Base-by-base conservation (phyloP, 1,140 invertebrate genomes). In the Drosophila miranda region DNA sequence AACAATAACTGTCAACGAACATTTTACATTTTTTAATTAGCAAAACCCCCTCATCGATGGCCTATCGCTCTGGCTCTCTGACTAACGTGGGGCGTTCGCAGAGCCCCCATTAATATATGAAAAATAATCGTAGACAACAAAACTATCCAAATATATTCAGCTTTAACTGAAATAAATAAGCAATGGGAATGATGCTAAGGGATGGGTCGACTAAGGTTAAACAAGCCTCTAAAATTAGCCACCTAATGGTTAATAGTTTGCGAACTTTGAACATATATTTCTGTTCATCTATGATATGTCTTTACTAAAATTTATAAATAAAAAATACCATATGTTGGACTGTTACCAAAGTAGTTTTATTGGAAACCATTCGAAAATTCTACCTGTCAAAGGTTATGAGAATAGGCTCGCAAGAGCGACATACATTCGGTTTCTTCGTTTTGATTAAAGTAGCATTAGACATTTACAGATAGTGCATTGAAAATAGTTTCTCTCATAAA, bases 1-100 rank as follows among this genome's bases (percentile, higher is more conserved):
- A 87, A 81, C 81, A 62, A 86, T 86, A 86, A 87, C 81, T 86
- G 81, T 86, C 81, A 86, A 70, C 57, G 60, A 68, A 71, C 77
- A 77, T 87, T 86, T 86, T 86, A 71, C 77, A 77, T 87, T 86
- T 86, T 86, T 86, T 86, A 86, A 86, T 86, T 86, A 86, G 81
- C 78, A 73, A 61, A 70, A 53, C 44, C 73, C 45, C 62, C 51
- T 63, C 59, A 38, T 41, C 48, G 61, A 51, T 52, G 3, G 23
- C 23, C 23, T 9, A 34, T 34, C 30, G 30, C 34, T 51, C 57
- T 23, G 53, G 26, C 41, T 62, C 52, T 53, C 62, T 73, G 56
- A 75, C 57, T 43, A 56, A 50, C 50, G 49, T 66, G 23, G 60
- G 63, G 64, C 41, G 63, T 55, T 67, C 64, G 30, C 61, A 30